A percentile compares a stretch with the other conserved stretches of the same genome.
phyloP scores from a whole-genome alignment of 2,888 invertebrate species.

The Archaeoteleia sp. region DNA sequence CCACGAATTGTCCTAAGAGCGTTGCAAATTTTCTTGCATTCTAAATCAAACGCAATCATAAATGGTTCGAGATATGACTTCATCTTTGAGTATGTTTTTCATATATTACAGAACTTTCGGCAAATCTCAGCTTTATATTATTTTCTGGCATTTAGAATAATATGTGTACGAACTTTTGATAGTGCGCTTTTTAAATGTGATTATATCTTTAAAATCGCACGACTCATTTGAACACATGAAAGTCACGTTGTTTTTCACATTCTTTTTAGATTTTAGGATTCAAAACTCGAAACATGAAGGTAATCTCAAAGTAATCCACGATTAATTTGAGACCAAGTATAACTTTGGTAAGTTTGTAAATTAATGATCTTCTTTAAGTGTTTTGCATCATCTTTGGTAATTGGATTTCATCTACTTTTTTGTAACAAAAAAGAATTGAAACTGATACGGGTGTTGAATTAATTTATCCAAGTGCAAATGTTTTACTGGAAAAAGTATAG shows the following conservation, averaged over 20 bases:
- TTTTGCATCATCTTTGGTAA: too few relatives aligned
- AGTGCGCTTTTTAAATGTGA: constrained; percentile 11
- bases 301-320: too few relatives aligned
- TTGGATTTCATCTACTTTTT: too few relatives aligned
- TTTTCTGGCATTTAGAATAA: constrained; percentile 7
- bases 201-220: constrained; percentile 7
- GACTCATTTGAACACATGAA: constrained; percentile 42
- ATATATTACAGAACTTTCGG: constrained; percentile 16
- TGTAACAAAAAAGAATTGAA: too few relatives aligned
- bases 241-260: constrained; percentile 18
- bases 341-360: too few relatives aligned
- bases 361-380: too few relatives aligned
- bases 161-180: constrained; percentile 3
- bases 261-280: constrained; percentile 9
- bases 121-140: neutral
- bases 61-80: constrained; percentile 37
- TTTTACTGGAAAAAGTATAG: too few relatives aligned
- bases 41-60: constrained; percentile 13
- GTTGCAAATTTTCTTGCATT: neutral
- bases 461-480: too few relatives aligned
- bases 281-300: too few relatives aligned
- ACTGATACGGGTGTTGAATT: too few relatives aligned
- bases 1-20: constrained; percentile 12
- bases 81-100: constrained; percentile 34
- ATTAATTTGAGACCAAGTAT: too few relatives aligned